phyloP scores from a whole-genome alignment of 2,888 invertebrate species.

The Ypsolopha sequella region DNA sequence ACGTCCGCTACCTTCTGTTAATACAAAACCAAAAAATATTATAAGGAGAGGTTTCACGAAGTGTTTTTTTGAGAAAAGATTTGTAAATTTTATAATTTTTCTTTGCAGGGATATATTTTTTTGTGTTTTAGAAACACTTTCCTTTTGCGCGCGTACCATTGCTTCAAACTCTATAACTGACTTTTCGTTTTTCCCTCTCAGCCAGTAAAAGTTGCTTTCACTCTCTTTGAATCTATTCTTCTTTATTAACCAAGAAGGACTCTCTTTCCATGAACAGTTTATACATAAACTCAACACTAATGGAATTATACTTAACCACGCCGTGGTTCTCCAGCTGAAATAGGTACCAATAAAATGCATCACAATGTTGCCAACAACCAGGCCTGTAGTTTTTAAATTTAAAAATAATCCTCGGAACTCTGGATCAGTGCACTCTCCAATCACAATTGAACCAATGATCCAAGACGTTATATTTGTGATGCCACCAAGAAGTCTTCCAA shows the following conservation, averaged over 20 bases:
- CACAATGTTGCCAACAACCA: not conserved
- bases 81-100: slow-evolving; percentile 15
- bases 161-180: slow-evolving; percentile 24
- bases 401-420: not conserved
- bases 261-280: slow-evolving; percentile 7
- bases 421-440: not conserved
- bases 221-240: slow-evolving; percentile 8
- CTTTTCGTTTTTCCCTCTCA: slow-evolving; percentile 11
- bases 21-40: slow-evolving; percentile 19
- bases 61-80: slow-evolving; percentile 29
- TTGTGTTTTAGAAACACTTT: not conserved
- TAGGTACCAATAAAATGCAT: not conserved
- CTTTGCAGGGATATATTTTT: slow-evolving; percentile 10
- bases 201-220: slow-evolving; percentile 4
- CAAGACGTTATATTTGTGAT: not conserved
- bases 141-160: slow-evolving; percentile 27
- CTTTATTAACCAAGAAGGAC: slow-evolving; percentile 17
- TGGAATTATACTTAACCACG: not conserved
- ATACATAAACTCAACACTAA: slow-evolving; percentile 5
- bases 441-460: not conserved
- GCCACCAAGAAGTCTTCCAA: not conserved
- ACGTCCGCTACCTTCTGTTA: slow-evolving; percentile 35
- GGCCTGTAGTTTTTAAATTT: not conserved
- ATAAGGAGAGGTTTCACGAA: slow-evolving; percentile 35
- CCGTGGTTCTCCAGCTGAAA: not conserved